Evolutionary conservation across 1,140 invertebrate genomes (phyloP).

Genomic region (Sarcophaga bullata): DNA sequence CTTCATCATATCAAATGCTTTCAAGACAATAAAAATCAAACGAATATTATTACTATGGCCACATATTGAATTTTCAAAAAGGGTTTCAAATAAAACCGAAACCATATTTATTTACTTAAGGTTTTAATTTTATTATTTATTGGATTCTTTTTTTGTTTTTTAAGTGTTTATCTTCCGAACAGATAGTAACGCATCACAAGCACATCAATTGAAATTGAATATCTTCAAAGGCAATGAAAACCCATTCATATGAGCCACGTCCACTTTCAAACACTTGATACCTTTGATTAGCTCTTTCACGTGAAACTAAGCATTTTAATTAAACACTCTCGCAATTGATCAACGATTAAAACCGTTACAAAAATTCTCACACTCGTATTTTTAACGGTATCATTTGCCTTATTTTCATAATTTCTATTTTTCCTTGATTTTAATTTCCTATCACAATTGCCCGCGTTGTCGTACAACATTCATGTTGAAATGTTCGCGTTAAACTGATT

Average conservation of each 20-base stretch:
- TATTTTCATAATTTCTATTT: background rate
- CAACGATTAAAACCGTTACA: background rate
- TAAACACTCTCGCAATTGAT: background rate
- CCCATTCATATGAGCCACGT: too few relatives aligned
- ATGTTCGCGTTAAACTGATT: conserved; percentile 34
- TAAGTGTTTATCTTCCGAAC: background rate
- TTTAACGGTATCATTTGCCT: background rate
- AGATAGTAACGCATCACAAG: conserved; percentile 13
- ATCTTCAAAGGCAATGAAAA: conserved; percentile 18
- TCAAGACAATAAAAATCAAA: background rate
- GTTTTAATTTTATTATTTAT: too few relatives aligned
- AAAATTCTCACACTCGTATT: background rate
- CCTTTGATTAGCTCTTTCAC: background rate
- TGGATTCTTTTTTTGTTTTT: too few relatives aligned
- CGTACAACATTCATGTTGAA: conserved; percentile 34
- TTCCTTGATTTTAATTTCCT: background rate
- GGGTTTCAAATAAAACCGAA: too few relatives aligned
- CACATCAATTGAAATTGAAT: conserved; percentile 32
- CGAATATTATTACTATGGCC: background rate
- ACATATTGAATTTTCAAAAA: too few relatives aligned
- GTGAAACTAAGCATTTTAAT: background rate
- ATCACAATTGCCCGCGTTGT: background rate
- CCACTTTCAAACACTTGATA: background rate
- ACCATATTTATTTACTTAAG: too few relatives aligned
- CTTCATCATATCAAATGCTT: background rate